These are phyloP conservation scores for Strigops habroptila DNA, from an alignment of 2,113 vertebrate species.

Conservation along the genomic window DNA sequence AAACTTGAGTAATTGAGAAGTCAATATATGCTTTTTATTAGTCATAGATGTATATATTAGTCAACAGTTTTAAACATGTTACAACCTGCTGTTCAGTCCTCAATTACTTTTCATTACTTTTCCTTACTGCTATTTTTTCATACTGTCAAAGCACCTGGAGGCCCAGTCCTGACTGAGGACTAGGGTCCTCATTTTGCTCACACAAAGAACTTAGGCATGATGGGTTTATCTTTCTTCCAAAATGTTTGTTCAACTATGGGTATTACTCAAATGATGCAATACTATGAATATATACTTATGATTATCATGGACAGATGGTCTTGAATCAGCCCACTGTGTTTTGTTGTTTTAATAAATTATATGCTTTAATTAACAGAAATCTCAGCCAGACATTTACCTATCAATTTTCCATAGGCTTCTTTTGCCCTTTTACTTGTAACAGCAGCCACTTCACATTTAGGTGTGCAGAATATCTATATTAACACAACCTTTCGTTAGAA, in stretches of 20 bases:
- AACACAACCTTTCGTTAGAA: not conserved
- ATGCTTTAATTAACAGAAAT: not conserved
- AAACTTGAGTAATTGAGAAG: not conserved
- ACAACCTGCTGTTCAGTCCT: not conserved
- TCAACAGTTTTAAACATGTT: not conserved
- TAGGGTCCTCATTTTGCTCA: not conserved
- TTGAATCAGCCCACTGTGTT: slow-evolving; percentile 6
- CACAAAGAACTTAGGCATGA: not conserved
- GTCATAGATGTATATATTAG: not conserved
- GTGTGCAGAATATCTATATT: not conserved
- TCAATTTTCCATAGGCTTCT: not conserved
- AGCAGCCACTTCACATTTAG: not conserved
- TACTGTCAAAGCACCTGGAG: not conserved
- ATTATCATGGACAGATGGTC: not conserved
- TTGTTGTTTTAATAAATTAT: slow-evolving; percentile 17
- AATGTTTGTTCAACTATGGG: not conserved
- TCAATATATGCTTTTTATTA: not conserved
- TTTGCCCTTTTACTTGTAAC: not conserved
- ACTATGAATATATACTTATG: not conserved
- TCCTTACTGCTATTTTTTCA: not conserved
- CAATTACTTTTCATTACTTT: not conserved
- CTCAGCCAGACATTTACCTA: not conserved
- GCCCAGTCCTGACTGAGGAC: not conserved
- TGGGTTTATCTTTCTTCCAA: not conserved
- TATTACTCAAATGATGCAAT: not conserved